Base-by-base conservation (phyloP, 2,113 vertebrate genomes). In the Megaceryle torquata region DNA sequence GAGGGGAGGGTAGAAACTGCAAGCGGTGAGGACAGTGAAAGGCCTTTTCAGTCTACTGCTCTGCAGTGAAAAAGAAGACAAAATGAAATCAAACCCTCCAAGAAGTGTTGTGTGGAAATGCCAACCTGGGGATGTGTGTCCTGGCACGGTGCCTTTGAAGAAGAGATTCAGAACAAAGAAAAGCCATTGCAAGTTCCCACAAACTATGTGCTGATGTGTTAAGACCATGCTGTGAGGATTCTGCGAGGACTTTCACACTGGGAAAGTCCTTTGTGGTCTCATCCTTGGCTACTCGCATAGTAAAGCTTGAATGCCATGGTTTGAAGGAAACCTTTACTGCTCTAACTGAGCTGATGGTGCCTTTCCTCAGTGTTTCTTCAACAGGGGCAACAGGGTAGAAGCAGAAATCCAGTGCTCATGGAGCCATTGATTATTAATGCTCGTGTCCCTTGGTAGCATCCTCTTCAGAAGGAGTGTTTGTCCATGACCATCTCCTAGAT, bases 181-280 rank as follows among this genome's bases (percentile, higher is more conserved):
- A 91, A 86, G 24, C 19, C 28, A 16, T 35, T 22, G 26, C 15
- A 33, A 41, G 14, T 28, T 50, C 56, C 61, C 41, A 56, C 31
- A 33, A 16, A 28, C 15, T 24, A 11, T 78, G 63, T 64, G 25
- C 25, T 63, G 3, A 18, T 16, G 48, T 2, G 2, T 33, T 37
- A n/a, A 48, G 44, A 25, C 29, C n/a, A 25, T 16, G n/a, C 22
- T 22, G n/a, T 6, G 65, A 72, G 41, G 53, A 28, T 19, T 56
- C 9, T 53, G 25, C 20, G 28, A 46, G 13, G n/a, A 50, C 15
- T 37, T 57, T 17, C 1, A 0, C 11, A 5, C 10, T 16, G 11
- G 22, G 64, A 57, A 68, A 18, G 18, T 46, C 14, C 24, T 57
- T 26, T 57, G 26, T 1, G 0, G 18, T 77, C 59, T 41, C 41